These are phyloP conservation scores for Pangasius djambal DNA, from an alignment of 2,797 vertebrate genomes.

Conservation along the genomic window DNA sequence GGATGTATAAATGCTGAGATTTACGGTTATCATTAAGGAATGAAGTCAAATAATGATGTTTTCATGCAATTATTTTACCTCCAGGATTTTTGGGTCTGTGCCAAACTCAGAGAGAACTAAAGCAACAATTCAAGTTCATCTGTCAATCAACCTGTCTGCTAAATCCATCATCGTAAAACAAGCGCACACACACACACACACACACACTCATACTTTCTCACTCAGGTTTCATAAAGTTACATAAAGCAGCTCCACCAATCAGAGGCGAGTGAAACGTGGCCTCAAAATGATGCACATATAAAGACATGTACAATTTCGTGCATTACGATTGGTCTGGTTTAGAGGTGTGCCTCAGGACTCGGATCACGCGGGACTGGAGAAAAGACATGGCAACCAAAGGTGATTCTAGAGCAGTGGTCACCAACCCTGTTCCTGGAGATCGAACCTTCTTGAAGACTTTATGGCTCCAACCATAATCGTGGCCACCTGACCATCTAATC, in stretches of 20 bases:
- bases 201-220: neutral
- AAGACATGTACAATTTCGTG: neutral
- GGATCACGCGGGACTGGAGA: neutral
- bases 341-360: neutral
- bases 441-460: no score
- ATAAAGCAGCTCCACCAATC: neutral
- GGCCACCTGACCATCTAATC: no score
- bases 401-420: neutral
- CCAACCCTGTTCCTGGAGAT: no score
- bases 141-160: constrained; percentile 26
- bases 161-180: neutral
- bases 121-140: neutral
- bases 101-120: constrained; percentile 14
- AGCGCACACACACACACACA: neutral
- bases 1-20: neutral
- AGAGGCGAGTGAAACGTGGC: neutral
- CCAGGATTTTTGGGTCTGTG: neutral
- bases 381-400: neutral
- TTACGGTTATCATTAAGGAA: neutral
- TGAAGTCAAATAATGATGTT: neutral
- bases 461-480: no score
- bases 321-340: neutral
- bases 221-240: no score
- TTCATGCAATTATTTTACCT: neutral
- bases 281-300: constrained; percentile 8